Percentiles rank a stretch among this genome's conserved stretches.
Conservation (phyloP, 2,888 invertebrate species). For the Mythimna albipuncta region DNA sequence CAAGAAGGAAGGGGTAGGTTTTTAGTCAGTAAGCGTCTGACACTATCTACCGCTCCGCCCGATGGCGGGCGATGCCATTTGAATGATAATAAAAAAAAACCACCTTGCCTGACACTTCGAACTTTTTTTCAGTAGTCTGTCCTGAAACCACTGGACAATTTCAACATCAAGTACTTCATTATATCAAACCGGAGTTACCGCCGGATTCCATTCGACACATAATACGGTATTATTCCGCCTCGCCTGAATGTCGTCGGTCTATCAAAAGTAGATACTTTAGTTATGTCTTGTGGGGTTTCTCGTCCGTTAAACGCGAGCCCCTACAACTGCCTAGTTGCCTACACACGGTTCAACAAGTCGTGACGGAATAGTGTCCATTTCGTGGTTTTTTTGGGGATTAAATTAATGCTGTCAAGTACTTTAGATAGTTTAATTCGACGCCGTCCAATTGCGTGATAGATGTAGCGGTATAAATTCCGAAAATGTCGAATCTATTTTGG, state of each 20-base stretch:
- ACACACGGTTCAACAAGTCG: slow-evolving; percentile 59
- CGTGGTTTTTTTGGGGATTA: slow-evolving; percentile 49
- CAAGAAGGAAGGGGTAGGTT: too few species aligned
- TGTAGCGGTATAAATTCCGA: not conserved
- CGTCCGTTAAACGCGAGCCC: slow-evolving; percentile 54
- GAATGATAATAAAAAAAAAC: too few species aligned
- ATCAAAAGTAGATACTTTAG: slow-evolving; percentile 50
- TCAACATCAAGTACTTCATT: not conserved
- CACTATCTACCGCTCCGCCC: too few species aligned
- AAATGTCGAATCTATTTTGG: too few species aligned
- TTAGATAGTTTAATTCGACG: not conserved
- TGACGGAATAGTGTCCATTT: slow-evolving; percentile 4
- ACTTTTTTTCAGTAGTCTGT: not conserved
- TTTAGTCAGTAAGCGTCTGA: too few species aligned
- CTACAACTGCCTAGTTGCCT: slow-evolving; percentile 56
- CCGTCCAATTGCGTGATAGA: not conserved
- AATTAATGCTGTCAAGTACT: slow-evolving; percentile 29
- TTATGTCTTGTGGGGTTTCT: slow-evolving; percentile 53
- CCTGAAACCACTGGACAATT: not conserved
- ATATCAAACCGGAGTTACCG: slow-evolving; percentile 5
- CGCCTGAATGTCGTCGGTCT: slow-evolving; percentile 46
- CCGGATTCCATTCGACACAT: slow-evolving; percentile 30
- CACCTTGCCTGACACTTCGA: not conserved
- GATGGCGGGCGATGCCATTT: too few species aligned
- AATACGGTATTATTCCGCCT: slow-evolving; percentile 42